Conservation (phyloP, 2,888 invertebrate species). For the Erebia aethiops region DNA sequence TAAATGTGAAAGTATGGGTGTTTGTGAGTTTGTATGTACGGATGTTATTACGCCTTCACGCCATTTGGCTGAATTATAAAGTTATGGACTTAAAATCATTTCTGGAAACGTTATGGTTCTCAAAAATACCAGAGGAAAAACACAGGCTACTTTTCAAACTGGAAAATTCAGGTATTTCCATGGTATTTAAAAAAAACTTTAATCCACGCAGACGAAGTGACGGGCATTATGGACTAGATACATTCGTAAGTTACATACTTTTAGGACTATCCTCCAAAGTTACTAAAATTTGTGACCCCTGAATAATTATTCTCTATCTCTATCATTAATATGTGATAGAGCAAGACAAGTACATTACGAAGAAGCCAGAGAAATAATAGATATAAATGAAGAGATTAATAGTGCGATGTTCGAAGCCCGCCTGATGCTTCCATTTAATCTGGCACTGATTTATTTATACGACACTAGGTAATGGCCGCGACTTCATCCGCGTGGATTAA, state of each 20-base stretch:
- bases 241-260: neutral
- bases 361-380: constrained; percentile 47
- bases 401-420: constrained; percentile 41
- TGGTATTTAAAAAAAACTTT: too few species aligned
- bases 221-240: neutral
- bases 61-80: too few species aligned
- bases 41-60: too few species aligned
- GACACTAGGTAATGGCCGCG: neutral
- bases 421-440: constrained; percentile 21
- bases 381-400: constrained; percentile 47
- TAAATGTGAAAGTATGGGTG: too few species aligned
- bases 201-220: too few species aligned
- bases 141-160: too few species aligned
- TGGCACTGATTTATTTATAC: constrained; percentile 37
- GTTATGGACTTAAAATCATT: too few species aligned
- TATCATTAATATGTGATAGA: neutral
- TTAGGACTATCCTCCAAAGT: neutral
- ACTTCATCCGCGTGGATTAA: neutral
- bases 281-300: neutral
- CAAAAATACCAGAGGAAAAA: too few species aligned
- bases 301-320: constrained; percentile 17
- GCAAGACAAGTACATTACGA: constrained; percentile 3
- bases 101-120: too few species aligned
- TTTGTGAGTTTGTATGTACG: too few species aligned
- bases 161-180: too few species aligned